phyloP scores from a whole-genome alignment of 2,888 invertebrate genomes.

The Aromia moschata region DNA sequence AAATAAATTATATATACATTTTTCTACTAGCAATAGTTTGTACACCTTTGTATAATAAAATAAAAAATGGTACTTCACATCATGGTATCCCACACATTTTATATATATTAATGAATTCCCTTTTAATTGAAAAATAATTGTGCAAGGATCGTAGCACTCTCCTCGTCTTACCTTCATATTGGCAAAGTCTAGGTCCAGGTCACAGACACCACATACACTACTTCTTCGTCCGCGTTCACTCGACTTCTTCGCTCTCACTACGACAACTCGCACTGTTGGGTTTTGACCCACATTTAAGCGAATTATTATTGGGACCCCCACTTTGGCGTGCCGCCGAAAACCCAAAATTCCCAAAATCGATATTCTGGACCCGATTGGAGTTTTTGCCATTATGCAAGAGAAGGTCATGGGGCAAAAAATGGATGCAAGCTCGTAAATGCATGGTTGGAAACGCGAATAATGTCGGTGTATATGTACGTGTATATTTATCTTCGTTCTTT shows the following conservation, averaged over 20 bases:
- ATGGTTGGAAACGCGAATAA: background rate
- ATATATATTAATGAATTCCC: no score
- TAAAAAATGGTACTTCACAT: no score
- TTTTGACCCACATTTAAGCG: conserved; percentile 52
- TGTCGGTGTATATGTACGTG: no score
- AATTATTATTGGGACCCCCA: conserved; percentile 48
- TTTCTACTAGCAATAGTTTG: no score
- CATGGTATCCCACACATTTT: no score
- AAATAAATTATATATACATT: no score
- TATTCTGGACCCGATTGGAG: background rate
- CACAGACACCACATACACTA: conserved; percentile 36
- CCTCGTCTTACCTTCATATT: conserved; percentile 51
- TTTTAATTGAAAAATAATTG: no score
- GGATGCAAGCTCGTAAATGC: background rate
- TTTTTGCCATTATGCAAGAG: background rate
- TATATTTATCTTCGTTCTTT: no score
- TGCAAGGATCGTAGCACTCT: no score
- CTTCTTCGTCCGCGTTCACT: conserved; percentile 21
- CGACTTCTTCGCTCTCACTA: conserved; percentile 55
- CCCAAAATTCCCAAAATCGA: background rate
- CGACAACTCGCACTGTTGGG: conserved; percentile 38
- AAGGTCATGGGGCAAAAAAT: background rate
- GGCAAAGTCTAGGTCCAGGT: conserved; percentile 51
- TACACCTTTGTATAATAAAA: no score
- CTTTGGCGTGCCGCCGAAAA: conserved; percentile 26